phyloP scores from a whole-genome alignment of 2,797 vertebrate genomes.

The Microhierax caerulescens region DNA sequence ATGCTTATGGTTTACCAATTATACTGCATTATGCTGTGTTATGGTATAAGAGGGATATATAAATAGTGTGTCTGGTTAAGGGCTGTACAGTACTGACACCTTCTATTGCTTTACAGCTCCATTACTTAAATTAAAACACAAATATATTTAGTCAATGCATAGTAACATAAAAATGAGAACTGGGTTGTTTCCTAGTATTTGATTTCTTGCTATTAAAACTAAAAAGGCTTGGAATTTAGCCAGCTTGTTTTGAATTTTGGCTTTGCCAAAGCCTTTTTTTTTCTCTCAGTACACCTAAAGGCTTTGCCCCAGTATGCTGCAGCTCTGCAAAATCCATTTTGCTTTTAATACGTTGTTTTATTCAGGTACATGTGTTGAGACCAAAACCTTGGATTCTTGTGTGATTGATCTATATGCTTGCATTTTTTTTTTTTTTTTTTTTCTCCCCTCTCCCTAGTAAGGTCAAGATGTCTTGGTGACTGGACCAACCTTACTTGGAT shows the following conservation, averaged over 20 bases:
- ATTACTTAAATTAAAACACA: background rate
- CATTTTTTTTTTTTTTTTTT: background rate
- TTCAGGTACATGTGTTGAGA: accelerated
- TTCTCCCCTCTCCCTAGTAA: too few species aligned
- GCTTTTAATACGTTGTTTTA: background rate
- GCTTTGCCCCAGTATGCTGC: background rate
- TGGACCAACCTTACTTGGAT: background rate
- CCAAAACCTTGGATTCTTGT: background rate
- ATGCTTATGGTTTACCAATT: background rate
- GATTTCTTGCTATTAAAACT: background rate
- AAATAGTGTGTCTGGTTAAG: background rate
- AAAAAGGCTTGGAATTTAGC: background rate
- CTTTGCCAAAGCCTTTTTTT: background rate
- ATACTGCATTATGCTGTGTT: accelerated
- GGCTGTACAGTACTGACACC: background rate
- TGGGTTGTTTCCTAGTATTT: background rate
- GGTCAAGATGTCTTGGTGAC: background rate
- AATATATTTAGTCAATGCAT: background rate
- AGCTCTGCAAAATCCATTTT: background rate
- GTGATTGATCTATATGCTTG: background rate
- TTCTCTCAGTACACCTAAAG: background rate
- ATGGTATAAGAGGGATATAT: background rate
- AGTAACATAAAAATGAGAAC: background rate
- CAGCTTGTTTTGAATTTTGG: background rate
- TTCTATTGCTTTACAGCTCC: background rate